Base-by-base conservation (phyloP, 2,797 vertebrate species). In the Takifugu ocellatus region DNA sequence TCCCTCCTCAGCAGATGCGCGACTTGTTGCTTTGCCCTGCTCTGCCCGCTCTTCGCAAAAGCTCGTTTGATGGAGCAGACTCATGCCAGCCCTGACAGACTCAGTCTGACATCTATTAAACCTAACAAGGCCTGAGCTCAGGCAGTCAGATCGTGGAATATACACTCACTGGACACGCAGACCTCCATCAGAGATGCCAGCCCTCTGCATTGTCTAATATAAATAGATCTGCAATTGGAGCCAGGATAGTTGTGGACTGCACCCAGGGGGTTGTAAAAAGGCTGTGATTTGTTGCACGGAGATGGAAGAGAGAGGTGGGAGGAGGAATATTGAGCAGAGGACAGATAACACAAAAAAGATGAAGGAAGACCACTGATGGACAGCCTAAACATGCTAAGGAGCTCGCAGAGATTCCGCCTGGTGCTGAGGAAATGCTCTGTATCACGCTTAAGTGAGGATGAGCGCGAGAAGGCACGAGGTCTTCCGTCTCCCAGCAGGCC, bases 141-240 rank as follows among this genome's bases (percentile, higher is more conserved):
- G 68, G 63, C 70, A 68, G 70, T 72, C 70, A 74, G 76, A 81
- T 68, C 46, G 60, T 51, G 76, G 77, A 79, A 81, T 64, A 62
- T 66, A 54, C 61, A 42, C 70, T 59, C 36, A 2, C 49, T 47
- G 15, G 72, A 69, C 68, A 74, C 66, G 65, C 11, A 6, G 65
- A 66, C 58, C 77, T 83, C 70, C 71, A 78, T 82, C 80, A 72
- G 73, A 75, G 79, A 78, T 63, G 64, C 66, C 78, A 61, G 71
- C 51, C 70, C 50, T 63, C 64, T 53, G 79, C 70, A 78, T 84
- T 79, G 77, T 89, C 76, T 82, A 84, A 71, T 86, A 82, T 79
- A 88, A 87, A 87, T 85, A 87, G 78, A 75, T 76, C 63, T 45
- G 72, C 79, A 79, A 81, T 80, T 62, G 82, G 79, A 90, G 81